Evolutionary conservation across 1,140 invertebrate species (phyloP), one percentile per base, ranked within the genome.

Genomic region (Leptoteleia sp.): DNA sequence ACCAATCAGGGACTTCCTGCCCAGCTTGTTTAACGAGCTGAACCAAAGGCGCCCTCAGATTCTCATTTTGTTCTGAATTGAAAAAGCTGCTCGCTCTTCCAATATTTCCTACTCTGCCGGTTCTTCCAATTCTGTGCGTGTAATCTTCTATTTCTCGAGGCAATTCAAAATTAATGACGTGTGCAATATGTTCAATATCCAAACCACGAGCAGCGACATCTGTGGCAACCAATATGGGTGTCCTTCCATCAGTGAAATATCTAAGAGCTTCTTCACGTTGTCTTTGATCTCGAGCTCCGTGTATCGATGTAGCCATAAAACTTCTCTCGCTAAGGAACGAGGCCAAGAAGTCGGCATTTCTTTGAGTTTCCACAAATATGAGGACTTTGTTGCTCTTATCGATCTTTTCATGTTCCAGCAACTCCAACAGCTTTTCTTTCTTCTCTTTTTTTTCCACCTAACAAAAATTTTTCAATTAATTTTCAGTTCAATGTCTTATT

Each of bases 41-140:
- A 0, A 95, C 91, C 5, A 99, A 86, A 67, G 93, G 91, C 0
- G 85, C 85, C 0, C 92, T 92, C 0, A 98, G 37, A 0, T 77
- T 72, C 0, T 35, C 42, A 85, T 99, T 95, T 11, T 86, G 37
- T 0, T 92, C 90, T 0, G 91, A 80, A 85, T 96, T 94, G 84
- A 91, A 98, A 88, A 98, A 98, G 5, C 95, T 96, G 0, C 95
- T 96, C 0, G 97, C 96, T 81, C 92, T 93, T 3, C 98, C 98
- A 33, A 93, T 87, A 87, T 99, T 98, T 0, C 98, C 97, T 13
- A 98, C 95, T 33, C 97, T 92, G 1, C 97, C 98, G 11, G 97
- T 99, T 81, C 97, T 91, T 0, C 98, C 98, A 83, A 99, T 98
- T 38, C 97, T 91, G 89, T 99, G 98, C 3, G 98, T 96, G 84